A percentile compares a stretch with the other conserved stretches of the same genome.
phyloP scores from a whole-genome alignment of 2,113 vertebrate genomes.

The Eptatretus burgeri region DNA sequence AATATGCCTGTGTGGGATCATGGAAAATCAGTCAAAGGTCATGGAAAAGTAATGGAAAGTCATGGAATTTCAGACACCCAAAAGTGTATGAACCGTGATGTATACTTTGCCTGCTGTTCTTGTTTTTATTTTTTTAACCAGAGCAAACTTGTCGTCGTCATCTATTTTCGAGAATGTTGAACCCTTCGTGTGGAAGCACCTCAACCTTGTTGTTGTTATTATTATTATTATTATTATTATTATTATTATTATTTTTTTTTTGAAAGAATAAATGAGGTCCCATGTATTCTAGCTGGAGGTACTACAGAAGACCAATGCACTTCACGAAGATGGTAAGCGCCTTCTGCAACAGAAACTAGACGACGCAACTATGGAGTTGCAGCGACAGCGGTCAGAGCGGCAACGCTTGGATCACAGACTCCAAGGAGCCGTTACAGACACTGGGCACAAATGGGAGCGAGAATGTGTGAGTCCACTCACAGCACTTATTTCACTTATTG shows the following conservation, averaged over 20 bases:
- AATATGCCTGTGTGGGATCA: no score
- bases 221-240: no score
- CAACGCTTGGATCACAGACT: conserved; percentile 40
- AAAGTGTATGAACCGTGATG: no score
- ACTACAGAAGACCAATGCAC: conserved; percentile 54
- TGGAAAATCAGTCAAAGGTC: no score
- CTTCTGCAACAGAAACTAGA: conserved; percentile 47
- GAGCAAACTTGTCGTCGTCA: no score
- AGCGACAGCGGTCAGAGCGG: conserved; percentile 45
- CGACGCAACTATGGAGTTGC: conserved; percentile 36
- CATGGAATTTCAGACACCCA: no score
- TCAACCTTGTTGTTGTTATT: no score
- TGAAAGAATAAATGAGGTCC: background rate
- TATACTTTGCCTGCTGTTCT: no score
- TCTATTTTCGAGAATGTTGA: no score
- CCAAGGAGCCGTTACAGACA: conserved; percentile 48
- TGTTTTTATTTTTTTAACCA: no score
- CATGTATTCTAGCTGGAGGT: conserved; percentile 36
- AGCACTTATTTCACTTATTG: no score
- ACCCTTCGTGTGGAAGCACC: background rate
- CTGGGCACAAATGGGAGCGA: conserved; percentile 62
- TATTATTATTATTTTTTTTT: background rate
- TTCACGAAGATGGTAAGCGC: conserved; percentile 70
- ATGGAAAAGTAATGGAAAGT: no score
- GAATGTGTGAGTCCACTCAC: conserved; percentile 46